Percentiles rank a stretch among this genome's conserved stretches.
Conservation (phyloP, 2,888 invertebrate species). For the Scaeva pyrastri region DNA sequence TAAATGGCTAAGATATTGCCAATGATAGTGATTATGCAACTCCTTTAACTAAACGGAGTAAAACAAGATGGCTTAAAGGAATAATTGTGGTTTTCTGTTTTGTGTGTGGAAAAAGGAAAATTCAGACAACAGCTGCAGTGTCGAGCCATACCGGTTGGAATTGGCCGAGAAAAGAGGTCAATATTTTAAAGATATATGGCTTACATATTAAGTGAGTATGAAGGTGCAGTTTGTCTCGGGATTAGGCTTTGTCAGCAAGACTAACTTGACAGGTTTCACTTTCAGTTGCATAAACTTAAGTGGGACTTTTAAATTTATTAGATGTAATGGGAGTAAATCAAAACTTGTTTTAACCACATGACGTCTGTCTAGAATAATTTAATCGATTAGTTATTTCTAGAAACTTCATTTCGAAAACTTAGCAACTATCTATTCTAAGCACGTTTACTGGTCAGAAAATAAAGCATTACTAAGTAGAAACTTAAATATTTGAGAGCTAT, state of each 20-base stretch:
- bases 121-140: slow-evolving; percentile 26
- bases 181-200: slow-evolving; percentile 12
- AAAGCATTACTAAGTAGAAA: too few relatives aligned
- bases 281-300: not conserved
- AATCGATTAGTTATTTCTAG: not conserved
- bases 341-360: not conserved
- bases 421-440: too few relatives aligned
- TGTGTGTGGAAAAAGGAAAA: slow-evolving; percentile 21
- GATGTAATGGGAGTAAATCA: not conserved
- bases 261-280: slow-evolving; percentile 4
- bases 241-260: not conserved
- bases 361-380: not conserved
- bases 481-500: too few relatives aligned
- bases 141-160: not conserved
- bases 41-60: not conserved
- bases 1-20: slow-evolving; percentile 5
- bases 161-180: slow-evolving; percentile 45
- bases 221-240: not conserved
- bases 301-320: not conserved
- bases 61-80: not conserved
- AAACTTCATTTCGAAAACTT: not conserved
- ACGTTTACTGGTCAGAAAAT: too few relatives aligned
- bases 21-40: slow-evolving; percentile 24
- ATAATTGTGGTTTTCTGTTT: slow-evolving; percentile 1
- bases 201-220: not conserved